phyloP scores from a whole-genome alignment of 2,797 vertebrate genomes.

The Tauraco hartlaubi region DNA sequence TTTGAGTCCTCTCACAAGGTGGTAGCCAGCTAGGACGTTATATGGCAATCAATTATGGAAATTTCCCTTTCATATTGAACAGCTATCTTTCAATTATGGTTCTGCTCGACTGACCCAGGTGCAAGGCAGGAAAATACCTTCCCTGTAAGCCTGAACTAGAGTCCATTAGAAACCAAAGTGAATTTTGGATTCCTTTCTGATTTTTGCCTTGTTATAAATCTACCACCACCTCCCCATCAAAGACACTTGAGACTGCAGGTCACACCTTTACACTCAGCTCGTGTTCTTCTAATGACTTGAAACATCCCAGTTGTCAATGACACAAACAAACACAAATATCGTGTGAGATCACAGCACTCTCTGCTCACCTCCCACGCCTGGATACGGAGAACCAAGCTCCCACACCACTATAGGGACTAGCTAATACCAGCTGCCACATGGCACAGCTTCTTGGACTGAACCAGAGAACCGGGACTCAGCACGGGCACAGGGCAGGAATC shows the following conservation, averaged over 20 bases:
- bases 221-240: background rate
- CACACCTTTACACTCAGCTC: background rate
- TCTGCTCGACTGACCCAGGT: background rate
- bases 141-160: background rate
- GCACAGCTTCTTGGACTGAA: fast-evolving
- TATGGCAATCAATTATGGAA: background rate
- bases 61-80: background rate
- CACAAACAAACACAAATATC: background rate
- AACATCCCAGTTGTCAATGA: background rate
- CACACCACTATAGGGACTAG: background rate
- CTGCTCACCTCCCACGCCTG: background rate
- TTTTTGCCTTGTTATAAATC: background rate
- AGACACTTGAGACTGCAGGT: background rate
- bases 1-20: background rate
- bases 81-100: background rate
- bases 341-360: background rate
- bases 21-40: background rate
- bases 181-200: background rate
- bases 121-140: background rate
- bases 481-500: background rate
- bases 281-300: background rate
- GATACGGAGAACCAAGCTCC: background rate
- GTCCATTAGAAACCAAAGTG: background rate
- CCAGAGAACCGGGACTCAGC: background rate
- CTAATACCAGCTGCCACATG: background rate